Base-by-base conservation (phyloP, 2,797 vertebrate genomes). In the Poecilia gillii region DNA sequence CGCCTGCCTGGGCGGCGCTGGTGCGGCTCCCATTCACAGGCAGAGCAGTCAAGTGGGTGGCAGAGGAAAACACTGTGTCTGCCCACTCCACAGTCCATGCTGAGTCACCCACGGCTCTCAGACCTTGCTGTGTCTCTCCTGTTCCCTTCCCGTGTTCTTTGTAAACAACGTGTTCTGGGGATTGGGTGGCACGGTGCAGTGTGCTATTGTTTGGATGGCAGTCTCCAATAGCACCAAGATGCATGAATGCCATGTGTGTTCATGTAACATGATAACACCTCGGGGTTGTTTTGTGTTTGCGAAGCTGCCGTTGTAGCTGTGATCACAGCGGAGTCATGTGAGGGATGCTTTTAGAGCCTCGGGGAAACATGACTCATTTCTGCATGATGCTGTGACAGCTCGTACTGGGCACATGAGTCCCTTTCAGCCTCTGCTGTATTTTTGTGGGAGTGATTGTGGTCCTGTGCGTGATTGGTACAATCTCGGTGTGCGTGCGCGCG, bases 81-180 rank as follows among this genome's bases (percentile, higher is more conserved):
- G 51, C 75, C 74, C 41, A 84, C 74, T 84, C 62, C 16, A 20
- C 73, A 75, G 82, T 84, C 81, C 81, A 2, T 92, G 92, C 93
- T 93, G 93, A 94, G 90, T 95, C 93, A 93, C 90, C 82, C 82
- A 83, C 79, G 78, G 88, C 80, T 83, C 78, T 68, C 78, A 80
- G 90, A 93, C 85, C 89, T 84, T 73, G 72, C 76, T 73, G 66
- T 47, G 81, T 87, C 87, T 89, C 91, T 86, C 85, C 31, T 83
- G 81, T 88, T 89, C 77, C 70, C 79, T 36, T 73, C 76, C 84
- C 46, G 73, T 80, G 79, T 75, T 81, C 84, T 79, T 80, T 70
- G 90, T 94, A 93, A 94, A 94, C 92, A 93, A 81, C 33, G n/a
- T 59, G 75, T 75, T 76, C 51, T 8, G 47, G 85, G 91, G 88